Evolutionary conservation across 2,888 invertebrate species (phyloP), one percentile per base, ranked within the genome.

Genomic region (Ashinkailepas kermadecensis): DNA sequence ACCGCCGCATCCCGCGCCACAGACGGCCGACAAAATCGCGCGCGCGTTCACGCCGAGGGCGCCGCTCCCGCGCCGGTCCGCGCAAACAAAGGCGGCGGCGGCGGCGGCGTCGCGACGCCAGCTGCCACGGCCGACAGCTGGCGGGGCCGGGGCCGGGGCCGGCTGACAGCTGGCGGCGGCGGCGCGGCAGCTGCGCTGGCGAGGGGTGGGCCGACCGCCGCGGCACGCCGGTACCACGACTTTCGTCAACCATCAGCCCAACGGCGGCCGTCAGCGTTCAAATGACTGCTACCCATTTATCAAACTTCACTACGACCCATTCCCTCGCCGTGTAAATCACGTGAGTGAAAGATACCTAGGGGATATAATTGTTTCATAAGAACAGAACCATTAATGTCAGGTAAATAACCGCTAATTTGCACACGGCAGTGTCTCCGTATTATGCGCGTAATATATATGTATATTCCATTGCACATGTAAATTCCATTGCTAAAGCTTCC

Each of bases 131-230:
- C 65, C 9, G 65, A 65, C 65, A 65, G 23, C 62, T 62, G 18
- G 18, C 62, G 59, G 11, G 18, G 62, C 62, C 62, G 62, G 18
- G 62, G 39, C 62, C 18, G 18, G 18, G 15, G 62, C 62, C 62
- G 62, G 62, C 67, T 13, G 67, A 67, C 67, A 67, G 67, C 67
- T 67, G 67, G 67, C 67, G 67, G 25, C 67, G 67, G 65, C 65
- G n/a, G 65, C 65, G 25, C 67, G 67, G 65, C 65, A 65, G 65
- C 65, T 62, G 65, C n/a, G 39, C 39, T 39, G 39, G 4, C 39
- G 39, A 39, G 39, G 39, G 39, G 39, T 39, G 39, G 39, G 39
- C 39, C 64, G 64, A 64, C 64, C 64, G 12, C 12, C 58, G 6
- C 62, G 62, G 12, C 62, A 62, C 15, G 62, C 62, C 1, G 62